Conservation (phyloP, 2,797 vertebrate genomes). For the Cynodonichthys magdalenae region DNA sequence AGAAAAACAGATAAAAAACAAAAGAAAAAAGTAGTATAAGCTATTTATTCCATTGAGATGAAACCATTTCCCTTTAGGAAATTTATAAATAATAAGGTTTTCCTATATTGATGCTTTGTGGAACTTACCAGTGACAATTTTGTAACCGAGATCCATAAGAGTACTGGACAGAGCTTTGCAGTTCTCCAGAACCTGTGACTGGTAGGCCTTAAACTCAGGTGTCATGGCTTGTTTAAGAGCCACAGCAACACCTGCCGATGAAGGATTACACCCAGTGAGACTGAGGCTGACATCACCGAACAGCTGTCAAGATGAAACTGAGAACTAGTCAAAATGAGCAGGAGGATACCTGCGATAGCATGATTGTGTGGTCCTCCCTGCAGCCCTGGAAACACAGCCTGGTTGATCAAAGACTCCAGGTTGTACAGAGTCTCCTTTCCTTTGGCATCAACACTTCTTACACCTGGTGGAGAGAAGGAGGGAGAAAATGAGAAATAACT, state of each 20-base stretch:
- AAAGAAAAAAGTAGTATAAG: too few species aligned
- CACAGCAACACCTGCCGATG: conserved; percentile 88
- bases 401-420: conserved; percentile 92
- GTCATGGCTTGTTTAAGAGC: conserved; percentile 92
- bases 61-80: too few species aligned
- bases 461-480: conserved; percentile 74
- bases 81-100: too few species aligned
- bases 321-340: not conserved
- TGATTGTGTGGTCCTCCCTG: conserved; percentile 99
- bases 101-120: not conserved
- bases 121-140: conserved; percentile 89
- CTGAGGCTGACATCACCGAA: not conserved
- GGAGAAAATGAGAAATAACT: not conserved
- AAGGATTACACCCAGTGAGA: not conserved
- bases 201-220: conserved; percentile 90
- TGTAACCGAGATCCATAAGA: conserved; percentile 86
- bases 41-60: too few species aligned
- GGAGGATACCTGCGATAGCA: conserved; percentile 89
- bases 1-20: too few species aligned
- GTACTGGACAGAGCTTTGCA: conserved; percentile 82
- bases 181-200: conserved; percentile 90
- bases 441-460: conserved; percentile 89
- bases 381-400: conserved; percentile 96
- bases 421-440: conserved; percentile 92
- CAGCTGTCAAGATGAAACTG: not conserved